Evolutionary conservation across 2,113 vertebrate species (phyloP), one percentile per base, ranked within the genome.

Genomic region (Hepsetus odoe): DNA sequence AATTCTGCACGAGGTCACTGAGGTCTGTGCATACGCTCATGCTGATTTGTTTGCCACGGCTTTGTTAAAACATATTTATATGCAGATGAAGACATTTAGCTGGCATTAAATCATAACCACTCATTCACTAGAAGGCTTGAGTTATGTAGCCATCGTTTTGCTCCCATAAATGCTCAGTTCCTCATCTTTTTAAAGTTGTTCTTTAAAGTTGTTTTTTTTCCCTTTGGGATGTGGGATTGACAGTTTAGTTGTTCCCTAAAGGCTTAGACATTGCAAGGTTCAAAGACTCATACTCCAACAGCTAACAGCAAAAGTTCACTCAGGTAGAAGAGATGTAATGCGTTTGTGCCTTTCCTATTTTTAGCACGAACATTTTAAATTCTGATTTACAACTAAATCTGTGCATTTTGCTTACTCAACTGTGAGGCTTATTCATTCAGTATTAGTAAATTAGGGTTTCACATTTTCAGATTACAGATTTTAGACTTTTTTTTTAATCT

Each of bases 41-140:
- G 4, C 38, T 49, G 56, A 56, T 83, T 72, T 64, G 62, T 74
- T 46, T 70, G 56, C 53, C 40, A 18, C 20, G 26, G 51, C 32
- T 38, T 64, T 28, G 24, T 73, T 46, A 66, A 70, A 66, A 58
- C 55, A 42, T 79, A 78, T 79, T 77, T 65, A 40, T 76, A 81
- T 72, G 74, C 53, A 83, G 72, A 88, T 84, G 66, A 85, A 87
- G 70, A 85, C 74, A 77, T 87, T 82, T 69, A 77, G 76, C 73
- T 75, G 74, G 59, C 72, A 79, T 76, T 56, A 56, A 30, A 73
- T 82, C 35, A 80, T 83, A 84, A 88, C 80, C 76, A 79, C 66
- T 76, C 56, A 62, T 64, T 73, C 74, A 65, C 53, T 13, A 62
- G 74, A 70, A 67, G 71, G 76, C 32, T 80, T 28, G 30, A 71